Percentiles rank a stretch among this genome's conserved stretches.
Evolutionary conservation across 2,113 vertebrate species (phyloP).

Genomic region (Ovis aries): ARS-UI_Ramb_v3.0 NC_056073.1:14227501-14228000

Average conservation of each 20-base stretch:
- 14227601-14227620: neutral
- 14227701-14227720: neutral
- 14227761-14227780: neutral
- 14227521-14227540: neutral
- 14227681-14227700: too few species aligned
- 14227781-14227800: neutral
- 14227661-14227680: neutral
- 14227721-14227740: too few species aligned
- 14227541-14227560: neutral
- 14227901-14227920: neutral
- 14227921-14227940: neutral
- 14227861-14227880: accelerated
- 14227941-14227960: neutral
- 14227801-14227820: neutral
- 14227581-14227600: neutral
- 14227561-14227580: neutral
- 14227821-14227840: too few species aligned
- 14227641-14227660: neutral
- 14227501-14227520: neutral
- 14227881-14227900: neutral
- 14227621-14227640: neutral
- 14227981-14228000: neutral
- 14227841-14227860: neutral
- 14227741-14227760: neutral
- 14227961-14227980: too few species aligned